These are phyloP conservation scores for Synergus gifuensis DNA, from an alignment of 2,888 invertebrate species.

Conservation along the genomic window DNA sequence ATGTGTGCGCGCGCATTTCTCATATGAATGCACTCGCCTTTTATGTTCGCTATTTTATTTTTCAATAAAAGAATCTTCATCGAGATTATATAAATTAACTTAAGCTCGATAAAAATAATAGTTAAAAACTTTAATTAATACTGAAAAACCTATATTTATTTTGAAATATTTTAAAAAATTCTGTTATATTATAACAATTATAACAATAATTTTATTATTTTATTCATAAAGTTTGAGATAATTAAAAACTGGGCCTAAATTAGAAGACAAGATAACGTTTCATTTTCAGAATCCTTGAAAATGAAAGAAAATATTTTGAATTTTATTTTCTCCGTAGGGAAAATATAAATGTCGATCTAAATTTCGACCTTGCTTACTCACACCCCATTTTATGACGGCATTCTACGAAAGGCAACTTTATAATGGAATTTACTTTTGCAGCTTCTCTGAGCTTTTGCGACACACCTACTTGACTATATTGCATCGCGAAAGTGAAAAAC, in stretches of 20 bases:
- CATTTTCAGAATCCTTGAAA: neutral
- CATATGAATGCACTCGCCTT: constrained; percentile 11
- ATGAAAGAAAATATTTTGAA: neutral
- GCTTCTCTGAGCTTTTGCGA: constrained; percentile 60
- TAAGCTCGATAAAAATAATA: neutral
- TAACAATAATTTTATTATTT: too few relatives aligned
- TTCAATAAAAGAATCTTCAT: constrained; percentile 18
- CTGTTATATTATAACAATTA: neutral
- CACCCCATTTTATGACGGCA: constrained; percentile 52
- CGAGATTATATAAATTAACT: constrained; percentile 1
- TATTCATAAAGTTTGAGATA: neutral
- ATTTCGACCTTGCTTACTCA: constrained; percentile 51
- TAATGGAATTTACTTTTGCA: constrained; percentile 72
- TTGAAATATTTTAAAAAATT: neutral
- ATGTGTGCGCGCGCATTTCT: constrained; percentile 23
- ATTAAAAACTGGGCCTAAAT: neutral
- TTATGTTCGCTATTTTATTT: constrained; percentile 22
- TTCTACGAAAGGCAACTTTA: constrained; percentile 64
- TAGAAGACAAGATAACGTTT: too few relatives aligned
- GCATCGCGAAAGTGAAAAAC: constrained; percentile 61
- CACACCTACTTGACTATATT: constrained; percentile 58
- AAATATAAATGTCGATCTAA: constrained; percentile 34
- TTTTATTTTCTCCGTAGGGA: neutral
- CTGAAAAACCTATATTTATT: too few relatives aligned
- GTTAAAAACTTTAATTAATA: neutral